Conservation (phyloP, 1,140 invertebrate genomes). For the Delia radicum region DNA sequence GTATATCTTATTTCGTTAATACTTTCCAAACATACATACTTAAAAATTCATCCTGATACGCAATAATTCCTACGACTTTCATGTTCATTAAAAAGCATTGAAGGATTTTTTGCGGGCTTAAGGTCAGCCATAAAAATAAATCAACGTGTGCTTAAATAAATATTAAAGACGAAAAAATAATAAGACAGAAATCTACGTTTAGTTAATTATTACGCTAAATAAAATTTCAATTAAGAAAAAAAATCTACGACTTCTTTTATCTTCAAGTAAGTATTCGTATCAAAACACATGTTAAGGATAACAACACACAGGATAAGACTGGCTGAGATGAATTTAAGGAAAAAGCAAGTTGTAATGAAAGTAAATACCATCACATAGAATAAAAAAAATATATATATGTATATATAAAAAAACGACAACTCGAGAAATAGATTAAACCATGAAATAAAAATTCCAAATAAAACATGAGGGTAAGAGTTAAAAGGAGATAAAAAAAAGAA, state of each 20-base stretch:
- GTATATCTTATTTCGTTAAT: background rate
- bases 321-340: background rate
- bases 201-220: conserved; percentile 22
- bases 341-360: background rate
- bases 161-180: background rate
- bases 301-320: background rate
- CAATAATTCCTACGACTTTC: background rate
- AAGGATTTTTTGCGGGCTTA: conserved; percentile 9
- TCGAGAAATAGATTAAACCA: background rate
- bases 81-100: conserved; percentile 5
- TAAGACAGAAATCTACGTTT: conserved; percentile 5
- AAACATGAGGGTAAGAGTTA: background rate
- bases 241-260: background rate
- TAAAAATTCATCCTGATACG: background rate
- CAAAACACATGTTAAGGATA: conserved; percentile 17
- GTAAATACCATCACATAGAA: background rate
- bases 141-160: conserved; percentile 22
- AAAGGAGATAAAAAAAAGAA: background rate
- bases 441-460: background rate
- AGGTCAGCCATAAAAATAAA: conserved; percentile 19
- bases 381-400: background rate
- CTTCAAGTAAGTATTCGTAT: too few relatives aligned
- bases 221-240: conserved; percentile 17
- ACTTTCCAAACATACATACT: background rate
- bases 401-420: background rate